phyloP scores from a whole-genome alignment of 2,113 vertebrate genomes.

The Naja naja region DNA sequence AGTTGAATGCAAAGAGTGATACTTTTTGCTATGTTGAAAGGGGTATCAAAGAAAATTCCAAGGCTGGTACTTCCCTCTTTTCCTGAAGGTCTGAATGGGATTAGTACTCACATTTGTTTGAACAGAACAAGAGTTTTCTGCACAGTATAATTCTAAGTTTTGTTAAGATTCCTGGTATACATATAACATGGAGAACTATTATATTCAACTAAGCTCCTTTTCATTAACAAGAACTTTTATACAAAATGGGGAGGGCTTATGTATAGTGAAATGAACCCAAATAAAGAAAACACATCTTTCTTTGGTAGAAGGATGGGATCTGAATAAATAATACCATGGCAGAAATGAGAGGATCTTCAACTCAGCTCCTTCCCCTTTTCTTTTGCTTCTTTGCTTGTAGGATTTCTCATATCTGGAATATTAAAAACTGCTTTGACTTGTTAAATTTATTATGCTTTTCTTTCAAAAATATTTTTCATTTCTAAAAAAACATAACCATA shows the following conservation, averaged over 20 bases:
- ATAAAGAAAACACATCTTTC: not conserved
- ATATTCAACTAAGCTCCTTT: not conserved
- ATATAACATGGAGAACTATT: not conserved
- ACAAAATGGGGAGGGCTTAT: not conserved
- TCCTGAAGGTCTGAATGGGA: not conserved
- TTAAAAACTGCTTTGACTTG: not conserved
- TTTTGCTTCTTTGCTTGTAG: not conserved
- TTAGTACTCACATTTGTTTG: not conserved
- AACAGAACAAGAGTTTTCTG: not conserved
- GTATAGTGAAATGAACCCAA: not conserved
- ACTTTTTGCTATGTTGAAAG: not conserved
- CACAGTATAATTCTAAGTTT: not conserved
- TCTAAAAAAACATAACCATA: slow-evolving; percentile 20
- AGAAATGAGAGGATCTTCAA: not conserved
- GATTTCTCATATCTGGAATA: not conserved
- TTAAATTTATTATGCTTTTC: slow-evolving; percentile 2
- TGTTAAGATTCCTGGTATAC: not conserved
- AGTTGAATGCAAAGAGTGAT: not conserved
- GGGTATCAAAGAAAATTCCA: not conserved
- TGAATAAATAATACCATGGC: not conserved
- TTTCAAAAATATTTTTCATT: slow-evolving; percentile 37
- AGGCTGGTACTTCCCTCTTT: not conserved
- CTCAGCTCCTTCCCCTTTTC: not conserved
- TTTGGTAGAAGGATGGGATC: not conserved
- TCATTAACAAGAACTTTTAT: not conserved